These are phyloP conservation scores for Stigmatopora argus DNA, from an alignment of 2,113 vertebrate species.

Conservation along the genomic window DNA sequence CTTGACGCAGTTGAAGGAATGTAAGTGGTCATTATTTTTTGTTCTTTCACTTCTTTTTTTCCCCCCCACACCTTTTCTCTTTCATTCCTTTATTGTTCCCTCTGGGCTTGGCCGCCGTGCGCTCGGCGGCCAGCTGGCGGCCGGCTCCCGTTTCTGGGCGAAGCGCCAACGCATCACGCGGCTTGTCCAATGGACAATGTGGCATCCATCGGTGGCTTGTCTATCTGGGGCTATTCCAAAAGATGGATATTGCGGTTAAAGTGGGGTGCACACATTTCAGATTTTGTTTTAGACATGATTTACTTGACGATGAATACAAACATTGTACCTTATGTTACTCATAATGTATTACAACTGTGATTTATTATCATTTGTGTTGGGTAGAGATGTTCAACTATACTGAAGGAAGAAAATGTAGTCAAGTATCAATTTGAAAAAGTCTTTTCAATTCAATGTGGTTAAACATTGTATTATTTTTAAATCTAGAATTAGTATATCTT, in stretches of 20 bases:
- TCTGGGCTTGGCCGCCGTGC: constrained; percentile 5
- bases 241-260: neutral
- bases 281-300: neutral
- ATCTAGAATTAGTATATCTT: no score
- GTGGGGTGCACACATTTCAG: neutral
- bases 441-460: no score
- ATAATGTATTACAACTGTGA: no score
- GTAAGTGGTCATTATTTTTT: constrained; percentile 81
- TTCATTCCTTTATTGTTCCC: neutral
- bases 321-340: no score
- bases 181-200: neutral
- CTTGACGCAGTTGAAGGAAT: constrained; percentile 90
- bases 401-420: no score
- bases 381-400: no score
- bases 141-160: neutral
- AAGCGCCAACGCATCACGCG: neutral
- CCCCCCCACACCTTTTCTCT: neutral
- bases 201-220: neutral
- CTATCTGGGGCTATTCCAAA: neutral
- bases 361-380: no score
- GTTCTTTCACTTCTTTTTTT: constrained; percentile 38
- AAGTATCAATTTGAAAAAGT: no score
- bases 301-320: no score
- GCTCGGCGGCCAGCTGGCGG: neutral
- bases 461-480: no score